Conservation (phyloP, 2,113 vertebrate species). For the Tachysurus vachellii region DNA sequence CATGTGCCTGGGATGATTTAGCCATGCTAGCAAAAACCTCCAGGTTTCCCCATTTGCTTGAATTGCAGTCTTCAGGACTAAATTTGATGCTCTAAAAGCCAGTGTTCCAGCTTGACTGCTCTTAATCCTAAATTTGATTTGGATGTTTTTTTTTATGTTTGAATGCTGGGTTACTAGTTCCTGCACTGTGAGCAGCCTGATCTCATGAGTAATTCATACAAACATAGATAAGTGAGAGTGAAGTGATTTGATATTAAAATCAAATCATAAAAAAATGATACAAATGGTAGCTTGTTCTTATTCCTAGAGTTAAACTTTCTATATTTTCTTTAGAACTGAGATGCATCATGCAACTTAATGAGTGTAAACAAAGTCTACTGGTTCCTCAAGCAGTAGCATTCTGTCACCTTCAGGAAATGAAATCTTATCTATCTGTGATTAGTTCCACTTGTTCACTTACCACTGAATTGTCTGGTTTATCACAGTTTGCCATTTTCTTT, state of each 20-base stretch:
- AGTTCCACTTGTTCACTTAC: not conserved
- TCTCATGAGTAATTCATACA: not conserved
- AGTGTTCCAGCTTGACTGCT: not conserved
- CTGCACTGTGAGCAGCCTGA: not conserved
- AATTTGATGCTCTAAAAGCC: not conserved
- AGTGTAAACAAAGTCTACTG: not conserved
- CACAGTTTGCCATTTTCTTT: not conserved
- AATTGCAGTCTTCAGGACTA: not conserved
- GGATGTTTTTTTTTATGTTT: not conserved
- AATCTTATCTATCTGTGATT: not conserved
- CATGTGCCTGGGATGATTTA: not conserved
- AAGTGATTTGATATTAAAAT: not conserved
- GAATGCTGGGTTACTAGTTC: not conserved
- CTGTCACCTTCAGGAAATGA: not conserved
- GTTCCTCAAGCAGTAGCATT: not conserved
- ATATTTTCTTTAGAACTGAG: not conserved
- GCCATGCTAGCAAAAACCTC: not conserved
- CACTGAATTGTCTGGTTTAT: not conserved
- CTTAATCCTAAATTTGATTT: slow-evolving; percentile 11
- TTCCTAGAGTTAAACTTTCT: not conserved
- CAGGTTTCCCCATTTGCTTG: not conserved
- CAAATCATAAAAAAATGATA: not conserved
- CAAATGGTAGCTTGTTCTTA: not conserved
- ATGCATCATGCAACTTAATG: not conserved
- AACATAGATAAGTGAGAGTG: not conserved